Base-by-base conservation (phyloP, 2,888 invertebrate genomes). In the Pyrgus malvae region DNA sequence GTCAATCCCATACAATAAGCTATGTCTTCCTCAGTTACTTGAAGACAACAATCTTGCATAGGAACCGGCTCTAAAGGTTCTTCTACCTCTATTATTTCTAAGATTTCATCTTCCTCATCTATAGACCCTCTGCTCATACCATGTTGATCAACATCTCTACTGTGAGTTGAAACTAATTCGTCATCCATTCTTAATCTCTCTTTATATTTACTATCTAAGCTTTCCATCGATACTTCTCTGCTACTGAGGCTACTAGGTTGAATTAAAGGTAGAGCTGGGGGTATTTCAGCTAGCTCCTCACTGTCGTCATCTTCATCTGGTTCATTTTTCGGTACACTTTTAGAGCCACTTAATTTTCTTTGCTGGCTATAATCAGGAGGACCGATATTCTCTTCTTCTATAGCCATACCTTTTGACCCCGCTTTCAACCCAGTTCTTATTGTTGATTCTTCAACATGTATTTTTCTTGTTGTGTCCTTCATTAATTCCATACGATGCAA, bases 21-120 rank as follows among this genome's bases (percentile, higher is more conserved):
- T 59, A 98, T 97, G 74, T 98, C 97, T 83, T 97, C 97, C 85
- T 98, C 97, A 4, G 97, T 97, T 48, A 97, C 97, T 91, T 97
- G 97, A 50, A 97, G 91, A 67, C 97, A 97, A 57, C 93, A 94
- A 78, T 96, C 97, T 80, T 95, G 95, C 91, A 94, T 96, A 42
- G 96, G 96, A 12, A 96, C 96, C 8, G 95, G 95, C 78, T 96
- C 96, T 64, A 94, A 91, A 1, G 93, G 94, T 77, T 96, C 95
- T 72, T 95, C 95, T 6, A 95, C 93, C 83, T 96, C 95, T 63
- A 95, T 93, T 60, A 95, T 95, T 85, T 96, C 95, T 70, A 95
- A 82, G 60, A 95, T 93, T 76, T 94, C 94, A 70, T 95, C 94
- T 63, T 94, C 94, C 37, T 89, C 90, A 3, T 88, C 85, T 16